Percentiles rank a stretch among this genome's conserved stretches.
Conservation (phyloP, 2,797 vertebrate species). For the Avahi laniger region DNA sequence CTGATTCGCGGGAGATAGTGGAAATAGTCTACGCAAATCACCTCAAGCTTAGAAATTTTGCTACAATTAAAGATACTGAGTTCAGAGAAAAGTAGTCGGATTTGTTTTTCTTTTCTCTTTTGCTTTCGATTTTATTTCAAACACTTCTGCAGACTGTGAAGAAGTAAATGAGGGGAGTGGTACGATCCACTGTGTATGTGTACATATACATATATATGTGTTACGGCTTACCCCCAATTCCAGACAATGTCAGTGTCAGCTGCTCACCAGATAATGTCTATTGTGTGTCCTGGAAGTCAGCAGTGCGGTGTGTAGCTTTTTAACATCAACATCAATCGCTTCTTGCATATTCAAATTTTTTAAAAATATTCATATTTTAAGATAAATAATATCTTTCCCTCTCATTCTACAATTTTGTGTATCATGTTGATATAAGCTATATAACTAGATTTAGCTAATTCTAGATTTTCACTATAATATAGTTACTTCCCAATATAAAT, state of each 20-base stretch:
- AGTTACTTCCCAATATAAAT: slow-evolving; percentile 21
- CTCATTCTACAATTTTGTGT: not conserved
- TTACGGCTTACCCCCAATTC: not conserved
- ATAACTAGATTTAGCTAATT: not conserved
- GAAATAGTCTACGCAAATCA: not conserved
- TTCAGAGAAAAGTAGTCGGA: not conserved
- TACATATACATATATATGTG: not conserved
- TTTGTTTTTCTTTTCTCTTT: not conserved
- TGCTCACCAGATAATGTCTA: not conserved
- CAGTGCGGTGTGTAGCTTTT: not conserved
- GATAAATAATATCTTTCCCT: not conserved
- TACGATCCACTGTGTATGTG: not conserved
- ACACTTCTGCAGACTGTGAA: not conserved
- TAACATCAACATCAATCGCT: not conserved
- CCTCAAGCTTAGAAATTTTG: not conserved
- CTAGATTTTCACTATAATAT: not conserved
- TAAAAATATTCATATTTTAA: not conserved
- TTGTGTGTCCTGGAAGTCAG: slow-evolving; percentile 2
- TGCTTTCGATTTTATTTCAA: not conserved
- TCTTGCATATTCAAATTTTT: not conserved
- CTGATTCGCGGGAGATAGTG: not conserved
- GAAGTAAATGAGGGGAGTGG: not conserved
- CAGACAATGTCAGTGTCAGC: not conserved
- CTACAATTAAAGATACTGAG: not conserved
- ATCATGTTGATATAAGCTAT: not conserved